phyloP scores from a whole-genome alignment of 2,888 invertebrate genomes.

The Nebria salina region DNA sequence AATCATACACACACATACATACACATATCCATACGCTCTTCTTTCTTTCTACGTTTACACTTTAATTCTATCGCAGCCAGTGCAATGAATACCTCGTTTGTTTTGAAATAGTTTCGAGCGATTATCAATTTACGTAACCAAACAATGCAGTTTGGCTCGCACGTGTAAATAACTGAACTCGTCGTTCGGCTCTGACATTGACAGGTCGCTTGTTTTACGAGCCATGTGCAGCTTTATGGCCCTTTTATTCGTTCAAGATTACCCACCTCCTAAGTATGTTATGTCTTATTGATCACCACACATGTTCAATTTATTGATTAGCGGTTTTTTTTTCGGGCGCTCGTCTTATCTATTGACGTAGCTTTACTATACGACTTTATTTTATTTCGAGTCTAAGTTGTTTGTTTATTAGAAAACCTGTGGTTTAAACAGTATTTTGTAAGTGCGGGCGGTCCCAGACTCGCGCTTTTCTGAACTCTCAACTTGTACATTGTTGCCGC shows the following conservation, averaged over 20 bases:
- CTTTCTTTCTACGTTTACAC: not conserved
- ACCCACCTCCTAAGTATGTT: not conserved
- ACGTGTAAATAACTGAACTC: conserved; percentile 26
- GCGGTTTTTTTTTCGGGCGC: not conserved
- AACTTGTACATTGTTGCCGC: not conserved
- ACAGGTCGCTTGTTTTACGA: conserved; percentile 36
- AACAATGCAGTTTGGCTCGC: conserved; percentile 31
- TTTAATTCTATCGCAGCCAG: not conserved
- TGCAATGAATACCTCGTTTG: not conserved
- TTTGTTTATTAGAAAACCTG: not conserved
- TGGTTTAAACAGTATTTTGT: not conserved
- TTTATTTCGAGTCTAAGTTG: no score
- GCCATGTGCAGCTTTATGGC: conserved; percentile 40
- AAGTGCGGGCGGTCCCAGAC: conserved; percentile 22
- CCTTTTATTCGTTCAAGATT: not conserved
- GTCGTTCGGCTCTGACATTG: conserved; percentile 29
- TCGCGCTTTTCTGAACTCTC: conserved; percentile 31
- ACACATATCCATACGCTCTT: not conserved
- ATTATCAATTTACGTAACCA: conserved; percentile 38
- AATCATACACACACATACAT: not conserved
- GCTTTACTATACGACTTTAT: not conserved
- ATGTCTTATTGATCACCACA: not conserved
- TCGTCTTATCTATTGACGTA: not conserved
- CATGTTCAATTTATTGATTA: not conserved
- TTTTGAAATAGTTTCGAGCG: conserved; percentile 18